Conservation (phyloP, 2,888 invertebrate genomes). For the Apodemia duryi region DNA sequence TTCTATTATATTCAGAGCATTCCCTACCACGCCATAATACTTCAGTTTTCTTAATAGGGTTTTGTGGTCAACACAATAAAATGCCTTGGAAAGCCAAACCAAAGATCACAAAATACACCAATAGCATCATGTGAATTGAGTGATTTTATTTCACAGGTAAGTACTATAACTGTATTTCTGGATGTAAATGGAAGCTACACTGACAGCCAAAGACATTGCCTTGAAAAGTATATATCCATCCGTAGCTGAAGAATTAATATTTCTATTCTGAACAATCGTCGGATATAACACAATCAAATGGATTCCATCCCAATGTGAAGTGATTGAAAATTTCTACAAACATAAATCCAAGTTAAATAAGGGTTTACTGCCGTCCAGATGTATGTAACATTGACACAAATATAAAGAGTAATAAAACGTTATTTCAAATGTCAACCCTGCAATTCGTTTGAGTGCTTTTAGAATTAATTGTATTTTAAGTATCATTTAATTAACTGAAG, state of each 20-base stretch:
- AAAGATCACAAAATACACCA: too few relatives aligned
- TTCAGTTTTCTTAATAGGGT: not conserved
- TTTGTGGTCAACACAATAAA: not conserved
- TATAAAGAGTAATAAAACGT: not conserved
- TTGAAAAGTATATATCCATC: too few relatives aligned
- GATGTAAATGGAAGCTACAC: too few relatives aligned
- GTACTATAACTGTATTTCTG: too few relatives aligned
- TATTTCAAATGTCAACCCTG: not conserved
- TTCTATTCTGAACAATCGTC: too few relatives aligned
- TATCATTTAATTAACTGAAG: not conserved
- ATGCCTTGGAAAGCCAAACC: not conserved
- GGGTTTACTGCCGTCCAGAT: not conserved
- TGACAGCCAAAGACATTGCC: too few relatives aligned
- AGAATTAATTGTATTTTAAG: slow-evolving; percentile 3
- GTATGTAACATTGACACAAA: not conserved
- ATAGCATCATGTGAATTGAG: too few relatives aligned
- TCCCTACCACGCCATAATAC: not conserved
- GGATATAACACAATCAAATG: too few relatives aligned
- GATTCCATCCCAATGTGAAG: too few relatives aligned
- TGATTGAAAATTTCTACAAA: too few relatives aligned
- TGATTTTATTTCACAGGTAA: too few relatives aligned
- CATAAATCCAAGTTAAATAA: not conserved
- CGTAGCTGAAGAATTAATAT: too few relatives aligned
- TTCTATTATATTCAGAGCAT: not conserved
- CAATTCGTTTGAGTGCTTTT: slow-evolving; percentile 4